Evolutionary conservation across 2,113 vertebrate genomes (phyloP).

Genomic region (Anolis carolinensis): DNA sequence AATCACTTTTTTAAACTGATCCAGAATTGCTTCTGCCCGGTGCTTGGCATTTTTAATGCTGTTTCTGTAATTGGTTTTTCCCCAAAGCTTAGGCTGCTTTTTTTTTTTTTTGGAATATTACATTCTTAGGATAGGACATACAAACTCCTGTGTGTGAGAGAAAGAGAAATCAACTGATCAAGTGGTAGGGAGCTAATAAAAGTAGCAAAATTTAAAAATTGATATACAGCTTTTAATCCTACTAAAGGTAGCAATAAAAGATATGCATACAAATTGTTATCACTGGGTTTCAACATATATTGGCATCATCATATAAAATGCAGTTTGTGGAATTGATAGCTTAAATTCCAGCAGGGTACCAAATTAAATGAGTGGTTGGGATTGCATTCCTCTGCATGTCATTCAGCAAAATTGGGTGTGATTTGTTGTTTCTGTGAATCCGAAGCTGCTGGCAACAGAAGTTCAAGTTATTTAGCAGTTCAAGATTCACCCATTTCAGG

Average conservation of each 20-base stretch:
- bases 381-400: slow-evolving; percentile 54
- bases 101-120: slow-evolving; percentile 83
- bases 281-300: slow-evolving; percentile 59
- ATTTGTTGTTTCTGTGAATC: slow-evolving; percentile 60
- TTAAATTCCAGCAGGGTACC: slow-evolving; percentile 61
- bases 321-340: slow-evolving; percentile 60
- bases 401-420: slow-evolving; percentile 58
- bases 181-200: slow-evolving; percentile 78
- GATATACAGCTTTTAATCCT: slow-evolving; percentile 75
- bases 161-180: slow-evolving; percentile 75
- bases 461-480: slow-evolving; percentile 54
- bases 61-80: slow-evolving; percentile 86
- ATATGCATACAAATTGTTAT: slow-evolving; percentile 73
- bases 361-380: slow-evolving; percentile 63
- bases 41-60: slow-evolving; percentile 86
- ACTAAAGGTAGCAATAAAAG: slow-evolving; percentile 74
- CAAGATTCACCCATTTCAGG: slow-evolving; percentile 42
- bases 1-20: slow-evolving; percentile 94
- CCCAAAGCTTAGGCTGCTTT: slow-evolving; percentile 81
- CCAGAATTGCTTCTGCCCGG: slow-evolving; percentile 82
- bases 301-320: slow-evolving; percentile 55
- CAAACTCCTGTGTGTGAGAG: slow-evolving; percentile 57
- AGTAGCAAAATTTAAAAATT: slow-evolving; percentile 74
- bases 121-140: slow-evolving; percentile 72
- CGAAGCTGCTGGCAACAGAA: slow-evolving; percentile 51